phyloP scores from a whole-genome alignment of 2,113 vertebrate genomes.

The Eretmochelys imbricata region DNA sequence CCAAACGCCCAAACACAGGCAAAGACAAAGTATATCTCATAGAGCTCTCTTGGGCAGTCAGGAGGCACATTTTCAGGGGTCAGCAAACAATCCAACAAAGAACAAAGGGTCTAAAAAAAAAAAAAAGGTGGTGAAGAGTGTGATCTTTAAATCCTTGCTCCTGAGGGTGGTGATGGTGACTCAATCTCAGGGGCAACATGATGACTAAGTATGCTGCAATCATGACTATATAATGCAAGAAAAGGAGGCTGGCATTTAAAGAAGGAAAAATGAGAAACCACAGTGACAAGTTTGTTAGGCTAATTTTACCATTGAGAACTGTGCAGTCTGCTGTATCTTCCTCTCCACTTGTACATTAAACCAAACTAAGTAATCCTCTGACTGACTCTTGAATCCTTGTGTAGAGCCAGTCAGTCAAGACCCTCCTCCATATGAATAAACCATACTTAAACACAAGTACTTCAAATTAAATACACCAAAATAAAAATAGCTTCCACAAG shows the following conservation, averaged over 20 bases:
- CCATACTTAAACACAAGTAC: no score
- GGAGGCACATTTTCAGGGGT: constrained; percentile 71
- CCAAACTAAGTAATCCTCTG: no score
- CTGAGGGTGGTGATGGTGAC: not conserved
- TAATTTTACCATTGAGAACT: no score
- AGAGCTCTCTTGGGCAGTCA: constrained; percentile 68
- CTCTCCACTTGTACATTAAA: no score
- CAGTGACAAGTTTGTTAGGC: not conserved
- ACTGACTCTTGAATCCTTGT: no score
- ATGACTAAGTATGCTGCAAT: not conserved
- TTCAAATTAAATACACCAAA: no score
- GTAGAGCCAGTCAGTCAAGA: no score
- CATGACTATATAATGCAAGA: not conserved
- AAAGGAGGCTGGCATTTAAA: not conserved
- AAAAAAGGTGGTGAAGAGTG: not conserved
- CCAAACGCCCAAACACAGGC: constrained; percentile 76
- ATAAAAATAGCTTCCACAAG: no score
- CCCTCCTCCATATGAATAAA: no score
- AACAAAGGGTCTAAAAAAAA: constrained; percentile 65
- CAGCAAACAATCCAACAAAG: constrained; percentile 74
- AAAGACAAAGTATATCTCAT: constrained; percentile 75
- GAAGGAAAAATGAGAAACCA: not conserved
- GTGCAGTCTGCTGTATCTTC: no score
- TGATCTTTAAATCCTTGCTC: not conserved
- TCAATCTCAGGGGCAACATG: not conserved